Percentiles rank a stretch among this genome's conserved stretches.
phyloP scores from a whole-genome alignment of 2,113 vertebrate genomes.

The Recurvirostra avosetta region DNA sequence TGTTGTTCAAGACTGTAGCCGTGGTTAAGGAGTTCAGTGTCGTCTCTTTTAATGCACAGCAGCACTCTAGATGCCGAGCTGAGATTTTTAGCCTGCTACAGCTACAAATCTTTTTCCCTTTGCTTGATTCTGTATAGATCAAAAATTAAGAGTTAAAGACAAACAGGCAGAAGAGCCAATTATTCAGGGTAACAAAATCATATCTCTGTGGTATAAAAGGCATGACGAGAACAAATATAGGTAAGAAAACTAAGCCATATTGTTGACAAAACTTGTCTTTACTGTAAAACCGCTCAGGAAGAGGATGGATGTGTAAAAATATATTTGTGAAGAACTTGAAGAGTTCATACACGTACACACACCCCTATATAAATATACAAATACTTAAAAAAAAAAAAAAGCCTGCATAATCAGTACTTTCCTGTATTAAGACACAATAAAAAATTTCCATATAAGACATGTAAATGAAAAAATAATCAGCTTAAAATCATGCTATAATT shows the following conservation, averaged over 20 bases:
- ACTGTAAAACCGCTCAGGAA: neutral
- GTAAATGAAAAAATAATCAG: too few relatives aligned
- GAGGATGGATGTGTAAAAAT: neutral
- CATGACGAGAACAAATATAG: neutral
- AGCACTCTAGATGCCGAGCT: neutral
- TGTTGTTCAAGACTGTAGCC: neutral
- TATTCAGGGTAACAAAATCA: neutral
- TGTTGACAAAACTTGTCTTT: neutral
- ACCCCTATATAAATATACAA: neutral
- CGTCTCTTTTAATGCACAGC: neutral
- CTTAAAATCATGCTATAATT: too few relatives aligned
- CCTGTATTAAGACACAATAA: too few relatives aligned
- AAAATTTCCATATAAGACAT: too few relatives aligned
- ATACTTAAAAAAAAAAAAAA: too few relatives aligned
- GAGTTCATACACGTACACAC: neutral
- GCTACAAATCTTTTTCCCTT: neutral
- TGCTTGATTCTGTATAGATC: neutral
- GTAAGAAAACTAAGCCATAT: neutral
- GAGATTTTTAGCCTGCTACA: neutral
- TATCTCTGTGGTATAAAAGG: neutral
- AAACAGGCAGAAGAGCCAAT: neutral
- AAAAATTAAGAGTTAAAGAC: neutral
- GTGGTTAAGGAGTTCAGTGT: neutral
- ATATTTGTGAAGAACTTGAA: neutral
- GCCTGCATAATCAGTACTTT: too few relatives aligned